These are phyloP conservation scores for Eciton burchellii DNA, from an alignment of 1,140 invertebrate species.

Conservation along the genomic window DNA sequence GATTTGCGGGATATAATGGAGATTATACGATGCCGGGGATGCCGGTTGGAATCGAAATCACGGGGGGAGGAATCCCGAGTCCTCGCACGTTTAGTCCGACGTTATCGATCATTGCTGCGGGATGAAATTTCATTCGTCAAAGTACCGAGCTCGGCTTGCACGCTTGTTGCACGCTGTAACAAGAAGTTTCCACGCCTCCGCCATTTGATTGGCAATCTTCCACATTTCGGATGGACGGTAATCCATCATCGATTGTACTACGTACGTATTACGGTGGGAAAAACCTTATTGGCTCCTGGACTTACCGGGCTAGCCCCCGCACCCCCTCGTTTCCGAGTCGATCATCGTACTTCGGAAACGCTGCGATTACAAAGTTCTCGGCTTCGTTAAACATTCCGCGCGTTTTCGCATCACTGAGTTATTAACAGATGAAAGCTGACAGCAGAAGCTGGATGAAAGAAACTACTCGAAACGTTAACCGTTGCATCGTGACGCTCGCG, in stretches of 20 bases:
- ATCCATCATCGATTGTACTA: constrained; percentile 41
- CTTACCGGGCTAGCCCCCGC: not conserved
- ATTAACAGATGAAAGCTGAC: constrained; percentile 17
- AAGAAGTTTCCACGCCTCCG: not conserved
- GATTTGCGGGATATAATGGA: too few species aligned
- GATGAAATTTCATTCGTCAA: not conserved
- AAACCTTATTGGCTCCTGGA: constrained; percentile 36
- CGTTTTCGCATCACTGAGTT: constrained; percentile 16
- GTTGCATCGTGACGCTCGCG: not conserved
- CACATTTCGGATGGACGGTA: constrained; percentile 15
- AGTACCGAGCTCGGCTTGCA: not conserved
- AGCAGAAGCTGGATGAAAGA: too few species aligned
- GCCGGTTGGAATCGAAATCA: too few species aligned
- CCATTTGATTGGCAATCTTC: constrained; percentile 22
- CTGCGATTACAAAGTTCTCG: constrained; percentile 36
- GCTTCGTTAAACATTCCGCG: constrained; percentile 2
- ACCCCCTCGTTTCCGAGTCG: constrained; percentile 14
- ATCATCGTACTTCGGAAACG: constrained; percentile 34
- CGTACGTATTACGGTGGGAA: not conserved
- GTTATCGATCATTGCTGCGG: not conserved
- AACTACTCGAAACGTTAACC: constrained; percentile 19
- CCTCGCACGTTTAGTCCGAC: not conserved
- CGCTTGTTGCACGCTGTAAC: not conserved
- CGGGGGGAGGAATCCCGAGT: not conserved
- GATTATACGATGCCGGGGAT: not conserved